phyloP scores from a whole-genome alignment of 2,113 vertebrate species.

The Synchiropus splendidus region DNA sequence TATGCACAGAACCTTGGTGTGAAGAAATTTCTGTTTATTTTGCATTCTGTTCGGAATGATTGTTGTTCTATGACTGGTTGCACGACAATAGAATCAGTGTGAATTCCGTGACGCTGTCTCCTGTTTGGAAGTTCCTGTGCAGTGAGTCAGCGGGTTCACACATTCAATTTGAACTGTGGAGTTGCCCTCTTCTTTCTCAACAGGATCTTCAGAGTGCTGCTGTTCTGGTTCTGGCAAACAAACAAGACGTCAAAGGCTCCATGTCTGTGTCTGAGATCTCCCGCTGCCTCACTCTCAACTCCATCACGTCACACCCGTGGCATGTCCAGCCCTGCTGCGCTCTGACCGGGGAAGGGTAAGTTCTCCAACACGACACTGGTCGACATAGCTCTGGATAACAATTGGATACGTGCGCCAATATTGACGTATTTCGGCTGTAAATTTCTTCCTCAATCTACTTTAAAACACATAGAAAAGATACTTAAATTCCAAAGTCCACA shows the following conservation, averaged over 20 bases:
- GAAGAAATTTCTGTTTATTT: too few species aligned
- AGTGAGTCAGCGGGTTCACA: not conserved
- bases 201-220: slow-evolving; percentile 70
- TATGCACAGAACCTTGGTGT: too few species aligned
- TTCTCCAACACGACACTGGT: too few species aligned
- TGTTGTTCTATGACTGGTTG: too few species aligned
- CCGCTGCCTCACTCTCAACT: slow-evolving; percentile 65
- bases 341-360: slow-evolving; percentile 80
- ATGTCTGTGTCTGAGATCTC: slow-evolving; percentile 75
- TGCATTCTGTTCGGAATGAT: too few species aligned
- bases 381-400: too few species aligned
- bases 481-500: too few species aligned
- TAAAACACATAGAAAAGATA: too few species aligned
- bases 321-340: slow-evolving; percentile 78
- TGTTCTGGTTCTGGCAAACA: slow-evolving; percentile 76
- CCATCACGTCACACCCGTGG: slow-evolving; percentile 74
- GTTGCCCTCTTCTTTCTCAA: not conserved
- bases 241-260: slow-evolving; percentile 77
- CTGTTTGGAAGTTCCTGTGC: not conserved
- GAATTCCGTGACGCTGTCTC: not conserved
- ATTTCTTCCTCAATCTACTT: too few species aligned
- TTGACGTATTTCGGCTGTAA: too few species aligned
- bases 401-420: too few species aligned
- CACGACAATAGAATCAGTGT: too few species aligned
- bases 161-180: not conserved